A percentile compares a stretch with the other conserved stretches of the same genome.
These are phyloP conservation scores for Protobothrops mucrosquamatus DNA, from an alignment of 2,113 vertebrate genomes.

Conservation along the genomic window DNA sequence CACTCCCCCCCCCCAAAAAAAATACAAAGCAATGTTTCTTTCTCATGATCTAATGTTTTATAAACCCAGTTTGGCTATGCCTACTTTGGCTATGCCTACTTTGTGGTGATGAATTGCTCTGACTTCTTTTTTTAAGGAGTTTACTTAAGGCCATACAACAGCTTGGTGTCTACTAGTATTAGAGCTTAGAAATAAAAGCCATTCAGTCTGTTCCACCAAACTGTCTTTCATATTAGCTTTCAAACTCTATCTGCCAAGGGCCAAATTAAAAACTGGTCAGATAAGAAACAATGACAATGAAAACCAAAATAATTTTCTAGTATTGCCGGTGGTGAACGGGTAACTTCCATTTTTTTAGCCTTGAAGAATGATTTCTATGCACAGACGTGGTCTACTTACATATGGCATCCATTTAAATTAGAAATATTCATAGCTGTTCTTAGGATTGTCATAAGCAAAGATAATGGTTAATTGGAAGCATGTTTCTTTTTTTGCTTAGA, in stretches of 20 bases:
- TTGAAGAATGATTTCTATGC: background rate
- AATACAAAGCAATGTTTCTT: constrained; percentile 35
- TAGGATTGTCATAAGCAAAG: background rate
- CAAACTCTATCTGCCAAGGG: constrained; percentile 35
- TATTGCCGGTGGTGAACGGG: background rate
- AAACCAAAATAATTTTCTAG: constrained; percentile 18
- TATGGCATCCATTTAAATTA: background rate
- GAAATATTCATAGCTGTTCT: background rate
- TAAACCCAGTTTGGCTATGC: constrained; percentile 13
- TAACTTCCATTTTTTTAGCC: background rate
- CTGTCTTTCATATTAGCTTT: constrained; percentile 38
- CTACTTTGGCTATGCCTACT: constrained; percentile 41
- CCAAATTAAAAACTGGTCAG: constrained; percentile 31
- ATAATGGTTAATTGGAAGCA: background rate
- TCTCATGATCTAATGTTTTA: constrained; percentile 46
- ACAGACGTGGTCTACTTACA: background rate
- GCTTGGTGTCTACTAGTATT: constrained; percentile 56
- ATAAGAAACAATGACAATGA: background rate
- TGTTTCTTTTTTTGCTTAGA: background rate
- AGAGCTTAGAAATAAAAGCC: constrained; percentile 46
- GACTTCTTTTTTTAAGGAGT: constrained; percentile 58
- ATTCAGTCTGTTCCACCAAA: constrained; percentile 54
- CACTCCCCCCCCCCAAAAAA: background rate
- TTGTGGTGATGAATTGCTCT: constrained; percentile 37
- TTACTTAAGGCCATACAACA: constrained; percentile 43